Percentiles rank a stretch among this genome's conserved stretches.
Evolutionary conservation across 2,113 vertebrate species (phyloP).

Genomic region (Oryctolagus cuniculus): mOryCun1.1 NC_091453.1:29556501-29557000

Average conservation of each 20-base stretch:
- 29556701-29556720: not conserved
- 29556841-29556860: not conserved
- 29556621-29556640: no score
- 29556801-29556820: not conserved
- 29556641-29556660: not conserved
- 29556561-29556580: not conserved
- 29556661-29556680: not conserved
- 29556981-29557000: no score
- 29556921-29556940: not conserved
- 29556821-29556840: not conserved
- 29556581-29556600: no score
- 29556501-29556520: not conserved
- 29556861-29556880: not conserved
- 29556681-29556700: not conserved
- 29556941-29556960: not conserved
- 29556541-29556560: not conserved
- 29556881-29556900: not conserved
- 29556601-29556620: no score
- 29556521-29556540: not conserved
- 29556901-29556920: not conserved
- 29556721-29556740: not conserved
- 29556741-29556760: not conserved
- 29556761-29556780: not conserved
- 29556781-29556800: not conserved
- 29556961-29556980: not conserved